A percentile compares a stretch with the other conserved stretches of the same genome.
Conservation (phyloP, 1,140 invertebrate species). For the Drosophila nigrodunni region DNA sequence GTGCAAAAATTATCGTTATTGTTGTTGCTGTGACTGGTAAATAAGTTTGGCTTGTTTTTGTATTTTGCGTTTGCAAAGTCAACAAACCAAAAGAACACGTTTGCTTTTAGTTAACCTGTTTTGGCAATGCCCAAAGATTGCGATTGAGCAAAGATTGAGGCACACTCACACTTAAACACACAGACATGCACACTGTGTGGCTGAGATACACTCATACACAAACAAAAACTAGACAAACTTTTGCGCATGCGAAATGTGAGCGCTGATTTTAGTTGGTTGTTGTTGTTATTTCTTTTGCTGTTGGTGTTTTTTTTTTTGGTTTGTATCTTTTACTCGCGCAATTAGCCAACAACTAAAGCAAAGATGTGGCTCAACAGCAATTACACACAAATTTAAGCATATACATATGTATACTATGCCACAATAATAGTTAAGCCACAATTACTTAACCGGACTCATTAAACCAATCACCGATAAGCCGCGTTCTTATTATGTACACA, state of each 20-base stretch:
- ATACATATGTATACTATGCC: constrained; percentile 21
- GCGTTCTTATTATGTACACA: constrained; percentile 39
- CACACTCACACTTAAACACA: constrained; percentile 41
- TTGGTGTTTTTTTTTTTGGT: constrained; percentile 19
- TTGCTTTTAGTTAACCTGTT: constrained; percentile 81
- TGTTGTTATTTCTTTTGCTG: constrained; percentile 13
- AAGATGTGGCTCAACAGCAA: constrained; percentile 41
- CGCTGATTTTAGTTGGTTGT: constrained; percentile 18
- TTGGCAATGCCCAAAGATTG: constrained; percentile 79
- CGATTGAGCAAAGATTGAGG: constrained; percentile 80
- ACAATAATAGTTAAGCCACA: constrained; percentile 30
- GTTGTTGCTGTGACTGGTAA: constrained; percentile 42
- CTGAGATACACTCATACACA: constrained; percentile 34
- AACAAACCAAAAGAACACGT: constrained; percentile 78
- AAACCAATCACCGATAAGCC: constrained; percentile 31
- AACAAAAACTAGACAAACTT: constrained; percentile 48
- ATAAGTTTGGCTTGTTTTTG: constrained; percentile 57
- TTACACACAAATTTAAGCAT: constrained; percentile 4
- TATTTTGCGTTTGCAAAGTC: constrained; percentile 69
- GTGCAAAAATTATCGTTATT: constrained; percentile 33
- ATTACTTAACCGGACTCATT: constrained; percentile 45
- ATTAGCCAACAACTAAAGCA: constrained; percentile 65
- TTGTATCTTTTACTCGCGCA: constrained; percentile 67
- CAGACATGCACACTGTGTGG: constrained; percentile 1
- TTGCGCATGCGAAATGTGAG: constrained; percentile 58